A percentile compares a stretch with the other conserved stretches of the same genome.
Evolutionary conservation across 2,113 vertebrate species (phyloP).

Genomic region (Notiomystis cincta): DNA sequence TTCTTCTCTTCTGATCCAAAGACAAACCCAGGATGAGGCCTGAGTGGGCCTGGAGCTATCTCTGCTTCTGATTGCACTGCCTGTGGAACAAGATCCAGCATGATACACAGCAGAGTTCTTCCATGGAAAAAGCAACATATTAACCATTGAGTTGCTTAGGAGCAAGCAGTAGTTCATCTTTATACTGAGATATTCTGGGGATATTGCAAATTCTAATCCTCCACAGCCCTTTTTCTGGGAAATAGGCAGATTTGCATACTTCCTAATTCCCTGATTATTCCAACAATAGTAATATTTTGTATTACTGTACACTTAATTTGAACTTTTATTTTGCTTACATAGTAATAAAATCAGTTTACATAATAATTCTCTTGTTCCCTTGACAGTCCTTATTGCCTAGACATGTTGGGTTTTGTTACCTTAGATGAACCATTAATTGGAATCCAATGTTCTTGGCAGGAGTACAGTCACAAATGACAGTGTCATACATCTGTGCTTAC

Average conservation of each 20-base stretch:
- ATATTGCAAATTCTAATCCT: neutral
- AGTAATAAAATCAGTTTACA: slow-evolving; percentile 60
- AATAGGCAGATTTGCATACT: neutral
- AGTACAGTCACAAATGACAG: slow-evolving; percentile 66
- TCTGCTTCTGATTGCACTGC: neutral
- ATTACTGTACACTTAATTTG: slow-evolving; percentile 37
- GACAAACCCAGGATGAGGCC: neutral
- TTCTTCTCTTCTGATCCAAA: neutral
- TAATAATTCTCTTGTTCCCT: slow-evolving; percentile 48
- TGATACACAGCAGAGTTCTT: neutral
- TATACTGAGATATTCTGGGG: neutral
- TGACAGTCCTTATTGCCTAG: slow-evolving; percentile 34
- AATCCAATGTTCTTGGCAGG: slow-evolving; percentile 71
- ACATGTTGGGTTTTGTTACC: slow-evolving; percentile 66
- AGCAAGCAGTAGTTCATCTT: neutral
- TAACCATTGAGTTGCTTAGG: neutral
- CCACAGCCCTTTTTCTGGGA: neutral
- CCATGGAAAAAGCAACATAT: neutral
- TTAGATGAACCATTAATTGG: slow-evolving; percentile 73
- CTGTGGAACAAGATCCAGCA: neutral
- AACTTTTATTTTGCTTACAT: slow-evolving; percentile 61
- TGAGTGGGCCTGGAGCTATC: neutral
- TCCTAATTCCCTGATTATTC: neutral
- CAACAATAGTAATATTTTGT: slow-evolving; percentile 33
- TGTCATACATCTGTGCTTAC: slow-evolving; percentile 62